Conservation (phyloP, 2,888 invertebrate species). For the Boloria euphrosyne region DNA sequence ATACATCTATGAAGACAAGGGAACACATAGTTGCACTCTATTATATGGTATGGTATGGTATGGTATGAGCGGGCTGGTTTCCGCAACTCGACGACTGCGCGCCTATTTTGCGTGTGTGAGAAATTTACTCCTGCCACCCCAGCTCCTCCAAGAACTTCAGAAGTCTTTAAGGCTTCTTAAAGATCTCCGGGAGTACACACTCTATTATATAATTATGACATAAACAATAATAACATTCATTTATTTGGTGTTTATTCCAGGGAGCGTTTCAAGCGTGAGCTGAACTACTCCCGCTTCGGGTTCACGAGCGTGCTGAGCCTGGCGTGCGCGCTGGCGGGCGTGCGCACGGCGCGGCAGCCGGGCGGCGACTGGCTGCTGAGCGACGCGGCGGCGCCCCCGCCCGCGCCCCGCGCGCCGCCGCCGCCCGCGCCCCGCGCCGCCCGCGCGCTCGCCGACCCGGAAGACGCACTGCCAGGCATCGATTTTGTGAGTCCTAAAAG, state of each 20-base stretch:
- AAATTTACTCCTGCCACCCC: too few relatives aligned
- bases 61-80: too few relatives aligned
- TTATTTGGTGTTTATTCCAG: conserved; percentile 45
- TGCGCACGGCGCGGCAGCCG: conserved; percentile 34
- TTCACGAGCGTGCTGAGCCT: conserved; percentile 60
- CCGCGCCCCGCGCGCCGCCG: conserved; percentile 24
- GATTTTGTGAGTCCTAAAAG: conserved; percentile 54
- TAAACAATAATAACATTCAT: too few relatives aligned
- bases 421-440: conserved; percentile 30
- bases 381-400: conserved; percentile 31
- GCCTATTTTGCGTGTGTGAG: too few relatives aligned
- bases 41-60: too few relatives aligned
- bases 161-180: too few relatives aligned
- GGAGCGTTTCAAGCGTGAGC: conserved; percentile 58
- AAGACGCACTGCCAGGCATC: conserved; percentile 57
- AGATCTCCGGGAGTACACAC: too few relatives aligned
- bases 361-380: conserved; percentile 49
- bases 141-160: too few relatives aligned
- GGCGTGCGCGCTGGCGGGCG: conserved; percentile 49
- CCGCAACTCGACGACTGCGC: too few relatives aligned
- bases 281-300: conserved; percentile 60
- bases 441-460: conserved; percentile 46
- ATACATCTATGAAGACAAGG: too few relatives aligned
- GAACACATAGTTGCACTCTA: too few relatives aligned
- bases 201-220: too few relatives aligned